These are phyloP conservation scores for Silurus meridionalis DNA, from an alignment of 2,113 vertebrate species.

Conservation along the genomic window DNA sequence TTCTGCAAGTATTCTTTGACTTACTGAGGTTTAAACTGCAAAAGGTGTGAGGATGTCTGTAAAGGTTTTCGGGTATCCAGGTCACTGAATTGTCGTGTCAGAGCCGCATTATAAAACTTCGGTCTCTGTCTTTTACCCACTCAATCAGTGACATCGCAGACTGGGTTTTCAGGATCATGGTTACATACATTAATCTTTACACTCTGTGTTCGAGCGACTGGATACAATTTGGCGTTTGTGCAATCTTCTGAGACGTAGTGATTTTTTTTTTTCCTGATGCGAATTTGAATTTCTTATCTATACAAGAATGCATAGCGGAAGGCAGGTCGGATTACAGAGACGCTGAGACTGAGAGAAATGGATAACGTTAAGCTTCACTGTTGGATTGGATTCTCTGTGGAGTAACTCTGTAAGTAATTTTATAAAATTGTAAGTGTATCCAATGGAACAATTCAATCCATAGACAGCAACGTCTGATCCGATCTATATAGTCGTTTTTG, in stretches of 20 bases:
- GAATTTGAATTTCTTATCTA: background rate
- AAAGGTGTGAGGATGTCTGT: background rate
- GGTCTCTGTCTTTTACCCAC: background rate
- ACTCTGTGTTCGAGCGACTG: background rate
- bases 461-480: background rate
- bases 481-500: background rate
- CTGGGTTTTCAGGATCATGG: background rate
- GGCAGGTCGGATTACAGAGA: background rate
- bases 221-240: background rate
- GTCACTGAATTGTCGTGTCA: constrained; percentile 7
- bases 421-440: background rate
- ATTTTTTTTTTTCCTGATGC: background rate
- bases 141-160: background rate
- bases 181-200: background rate
- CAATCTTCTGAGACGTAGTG: background rate
- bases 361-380: background rate
- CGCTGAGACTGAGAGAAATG: background rate
- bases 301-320: background rate
- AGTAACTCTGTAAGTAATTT: background rate
- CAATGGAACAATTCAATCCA: background rate
- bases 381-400: background rate
- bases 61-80: background rate
- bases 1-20: background rate
- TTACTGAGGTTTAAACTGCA: background rate
- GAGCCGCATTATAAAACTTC: constrained; percentile 9